Evolutionary conservation across 1,140 invertebrate species (phyloP), one percentile per base, ranked within the genome.

Genomic region (Chlorops oryzae): DNA sequence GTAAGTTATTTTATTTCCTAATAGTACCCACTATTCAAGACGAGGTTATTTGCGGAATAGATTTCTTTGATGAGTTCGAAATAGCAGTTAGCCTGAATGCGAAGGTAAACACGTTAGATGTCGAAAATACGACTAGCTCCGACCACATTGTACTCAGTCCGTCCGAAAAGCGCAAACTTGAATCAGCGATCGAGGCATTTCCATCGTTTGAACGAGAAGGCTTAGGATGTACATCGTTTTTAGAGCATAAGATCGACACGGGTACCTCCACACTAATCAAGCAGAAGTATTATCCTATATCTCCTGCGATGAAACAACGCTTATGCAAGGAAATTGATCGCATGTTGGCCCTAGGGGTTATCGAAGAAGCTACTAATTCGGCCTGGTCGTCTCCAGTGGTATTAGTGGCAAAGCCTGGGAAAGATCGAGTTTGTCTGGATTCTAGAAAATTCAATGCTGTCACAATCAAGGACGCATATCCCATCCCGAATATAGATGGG

Each of bases 381-480:
- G 34, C 61, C 2, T 68, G 61, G 63, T 52, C 59, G 3, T 54
- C 52, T 28, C 62, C 63, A 3, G 51, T 59, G 5, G 44, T 63
- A 0, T 46, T 64, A 23, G 57, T 63, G 6, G 39, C 47, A 43
- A 66, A 66, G 46, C 53, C 62, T 43, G 52, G 54, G 0, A 48
- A 53, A 44, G 49, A 35, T 0, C 44, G 51, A 7, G 56, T 67
- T 21, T 70, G 63, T 42, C 46, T 71, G 1, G 59, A 68, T 51
- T 64, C 38, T 43, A 32, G 65, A 12, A 57, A 59, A 20, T 10
- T 65, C 5, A 67, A 69, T 48, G 25, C 15, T 2, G 55, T 64
- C 5, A 62, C 64, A 0, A 57, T 57, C 24, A 56, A 51, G n/a
- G 61, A 65, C 38, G 55, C 57, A 3, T 66, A 70, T 28, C 61